Percentiles rank a stretch among this genome's conserved stretches.
phyloP scores from a whole-genome alignment of 2,113 vertebrate species.

The Salvelinus alpinus region DNA sequence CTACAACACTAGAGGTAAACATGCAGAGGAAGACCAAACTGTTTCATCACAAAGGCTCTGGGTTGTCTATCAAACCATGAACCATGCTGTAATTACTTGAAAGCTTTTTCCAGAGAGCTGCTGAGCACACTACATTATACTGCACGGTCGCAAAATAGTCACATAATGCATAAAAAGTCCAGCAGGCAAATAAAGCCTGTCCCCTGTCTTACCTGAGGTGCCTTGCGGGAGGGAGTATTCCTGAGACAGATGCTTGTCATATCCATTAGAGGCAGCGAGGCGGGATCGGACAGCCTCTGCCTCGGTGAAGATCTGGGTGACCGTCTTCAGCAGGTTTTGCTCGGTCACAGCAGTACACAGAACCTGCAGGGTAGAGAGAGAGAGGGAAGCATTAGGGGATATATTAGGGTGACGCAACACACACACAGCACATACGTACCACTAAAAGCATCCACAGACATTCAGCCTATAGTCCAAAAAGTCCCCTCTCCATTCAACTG shows the following conservation, averaged over 20 bases:
- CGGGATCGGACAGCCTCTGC: slow-evolving; percentile 74
- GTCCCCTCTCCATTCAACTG: slow-evolving; percentile 9
- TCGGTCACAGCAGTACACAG: slow-evolving; percentile 85
- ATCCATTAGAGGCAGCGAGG: slow-evolving; percentile 45
- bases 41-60: background rate
- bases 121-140: background rate
- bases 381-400: background rate
- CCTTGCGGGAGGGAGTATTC: slow-evolving; percentile 30
- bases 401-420: background rate
- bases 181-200: background rate
- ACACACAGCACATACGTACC: background rate
- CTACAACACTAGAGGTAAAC: background rate
- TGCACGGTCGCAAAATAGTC: background rate
- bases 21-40: background rate
- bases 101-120: background rate
- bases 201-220: slow-evolving; percentile 39
- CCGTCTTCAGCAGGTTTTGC: slow-evolving; percentile 86
- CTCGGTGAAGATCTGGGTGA: slow-evolving; percentile 87
- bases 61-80: background rate
- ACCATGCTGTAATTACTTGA: background rate
- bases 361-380: slow-evolving; percentile 62
- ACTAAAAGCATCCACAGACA: slow-evolving; percentile 16
- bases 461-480: slow-evolving; percentile 23
- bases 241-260: slow-evolving; percentile 29
- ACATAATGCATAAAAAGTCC: background rate